phyloP scores from a whole-genome alignment of 1,140 invertebrate genomes.

The Olivierus martensii region DNA sequence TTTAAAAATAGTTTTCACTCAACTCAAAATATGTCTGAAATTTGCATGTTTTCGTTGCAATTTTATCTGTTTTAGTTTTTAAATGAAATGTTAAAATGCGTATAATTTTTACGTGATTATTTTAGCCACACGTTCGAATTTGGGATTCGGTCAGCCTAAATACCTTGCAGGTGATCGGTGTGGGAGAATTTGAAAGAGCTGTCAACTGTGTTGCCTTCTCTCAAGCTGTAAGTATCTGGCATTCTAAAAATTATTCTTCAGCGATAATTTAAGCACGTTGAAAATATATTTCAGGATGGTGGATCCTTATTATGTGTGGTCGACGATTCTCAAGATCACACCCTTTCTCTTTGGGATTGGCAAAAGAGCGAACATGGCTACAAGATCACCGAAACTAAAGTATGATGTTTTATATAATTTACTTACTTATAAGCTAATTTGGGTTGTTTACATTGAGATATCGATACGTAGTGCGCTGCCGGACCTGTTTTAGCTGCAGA shows the following conservation, averaged over 20 bases:
- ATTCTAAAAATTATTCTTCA: background rate
- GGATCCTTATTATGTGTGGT: conserved; percentile 65
- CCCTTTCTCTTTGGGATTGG: conserved; percentile 88
- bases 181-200: conserved; percentile 63
- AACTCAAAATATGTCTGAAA: no score
- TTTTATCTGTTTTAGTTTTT: no score
- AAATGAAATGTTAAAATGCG: no score
- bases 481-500: conserved; percentile 65
- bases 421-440: background rate
- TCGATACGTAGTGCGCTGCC: no score
- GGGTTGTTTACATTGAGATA: background rate
- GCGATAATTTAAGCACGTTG: background rate
- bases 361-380: conserved; percentile 62
- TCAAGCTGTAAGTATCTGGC: conserved; percentile 44
- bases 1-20: no score
- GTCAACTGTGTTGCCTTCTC: conserved; percentile 77
- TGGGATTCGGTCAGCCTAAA: conserved; percentile 86
- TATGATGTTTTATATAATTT: conserved; percentile 26
- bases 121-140: conserved; percentile 74
- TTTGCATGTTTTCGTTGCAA: no score
- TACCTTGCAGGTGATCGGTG: conserved; percentile 70
- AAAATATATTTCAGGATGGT: conserved; percentile 44
- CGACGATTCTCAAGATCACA: conserved; percentile 78
- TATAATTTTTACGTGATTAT: no score
- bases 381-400: conserved; percentile 82